A percentile compares a stretch with the other conserved stretches of the same genome.
These are phyloP conservation scores for Trachops cirrhosus DNA, from an alignment of 2,797 vertebrate species.

Conservation along the genomic window DNA sequence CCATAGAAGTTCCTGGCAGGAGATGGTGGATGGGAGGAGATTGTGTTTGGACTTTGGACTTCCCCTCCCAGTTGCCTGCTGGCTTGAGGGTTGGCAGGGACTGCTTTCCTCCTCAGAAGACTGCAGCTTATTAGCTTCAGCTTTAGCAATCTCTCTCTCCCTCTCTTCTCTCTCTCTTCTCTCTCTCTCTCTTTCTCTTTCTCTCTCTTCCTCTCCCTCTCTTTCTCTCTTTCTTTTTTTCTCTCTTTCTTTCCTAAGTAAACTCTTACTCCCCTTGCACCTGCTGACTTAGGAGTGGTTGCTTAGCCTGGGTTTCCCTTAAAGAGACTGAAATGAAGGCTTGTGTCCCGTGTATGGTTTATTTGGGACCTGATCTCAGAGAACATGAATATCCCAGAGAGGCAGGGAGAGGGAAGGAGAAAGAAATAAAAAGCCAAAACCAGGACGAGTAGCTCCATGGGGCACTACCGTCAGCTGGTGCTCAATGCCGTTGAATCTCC, in stretches of 20 bases:
- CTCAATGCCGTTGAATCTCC: background rate
- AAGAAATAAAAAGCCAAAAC: background rate
- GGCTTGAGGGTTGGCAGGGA: background rate
- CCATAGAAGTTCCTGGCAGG: background rate
- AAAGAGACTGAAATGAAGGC: background rate
- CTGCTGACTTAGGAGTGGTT: background rate
- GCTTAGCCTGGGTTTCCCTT: background rate
- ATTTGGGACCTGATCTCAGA: background rate
- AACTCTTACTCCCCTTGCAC: background rate
- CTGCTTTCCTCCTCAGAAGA: background rate
- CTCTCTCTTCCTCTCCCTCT: too few species aligned
- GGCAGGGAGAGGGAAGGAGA: background rate
- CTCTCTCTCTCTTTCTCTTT: background rate
- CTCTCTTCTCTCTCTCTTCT: too few species aligned
- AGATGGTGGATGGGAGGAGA: background rate
- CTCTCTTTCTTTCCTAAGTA: background rate
- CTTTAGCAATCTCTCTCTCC: background rate
- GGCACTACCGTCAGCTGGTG: background rate
- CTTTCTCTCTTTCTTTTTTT: background rate
- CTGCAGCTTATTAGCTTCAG: background rate
- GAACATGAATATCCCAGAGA: background rate
- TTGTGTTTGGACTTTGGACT: background rate
- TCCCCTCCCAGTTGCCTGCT: background rate
- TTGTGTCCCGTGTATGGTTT: background rate
- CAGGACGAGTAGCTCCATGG: background rate